These are phyloP conservation scores for Cyclophora albipunctata DNA, from an alignment of 2,888 invertebrate genomes.

Conservation along the genomic window DNA sequence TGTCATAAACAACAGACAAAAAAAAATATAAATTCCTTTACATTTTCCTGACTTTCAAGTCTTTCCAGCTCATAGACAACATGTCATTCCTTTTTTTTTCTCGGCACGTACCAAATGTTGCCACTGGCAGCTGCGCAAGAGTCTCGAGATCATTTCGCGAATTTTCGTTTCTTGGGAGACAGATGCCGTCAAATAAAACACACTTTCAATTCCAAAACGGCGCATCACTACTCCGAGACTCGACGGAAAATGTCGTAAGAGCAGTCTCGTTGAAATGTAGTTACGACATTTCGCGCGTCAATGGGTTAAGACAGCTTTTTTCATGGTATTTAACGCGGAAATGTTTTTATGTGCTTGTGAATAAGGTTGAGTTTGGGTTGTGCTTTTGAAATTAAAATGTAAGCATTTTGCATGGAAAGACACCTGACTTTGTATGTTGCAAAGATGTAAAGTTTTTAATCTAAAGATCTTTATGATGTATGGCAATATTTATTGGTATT, in stretches of 20 bases:
- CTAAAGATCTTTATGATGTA: conserved; percentile 20
- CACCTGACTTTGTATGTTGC: conserved; percentile 25
- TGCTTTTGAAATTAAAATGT: conserved; percentile 7
- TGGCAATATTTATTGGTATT: no score
- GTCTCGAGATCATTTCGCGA: conserved; percentile 54
- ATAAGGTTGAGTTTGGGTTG: conserved; percentile 8
- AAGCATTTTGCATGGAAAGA: conserved; percentile 15
- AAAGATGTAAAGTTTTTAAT: conserved; percentile 20
- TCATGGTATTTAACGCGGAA: conserved; percentile 1
- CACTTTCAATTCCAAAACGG: conserved; percentile 5
- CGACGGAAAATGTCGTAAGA: conserved; percentile 24
- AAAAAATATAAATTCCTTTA: no score
- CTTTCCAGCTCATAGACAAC: conserved; percentile 24
- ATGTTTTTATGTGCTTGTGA: neutral
- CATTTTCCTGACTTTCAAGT: no score
- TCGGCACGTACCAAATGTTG: conserved; percentile 69
- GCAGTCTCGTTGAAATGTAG: conserved; percentile 5
- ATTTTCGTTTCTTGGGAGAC: conserved; percentile 49
- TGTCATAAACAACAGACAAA: no score
- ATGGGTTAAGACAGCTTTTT: conserved; percentile 3
- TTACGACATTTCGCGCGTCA: conserved; percentile 13
- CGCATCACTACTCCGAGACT: no score
- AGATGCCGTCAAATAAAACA: conserved; percentile 33
- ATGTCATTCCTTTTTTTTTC: conserved; percentile 34
- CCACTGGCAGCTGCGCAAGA: conserved; percentile 51